A percentile compares a stretch with the other conserved stretches of the same genome.
phyloP scores from a whole-genome alignment of 2,888 invertebrate genomes.

The Ernsta delagoae region DNA sequence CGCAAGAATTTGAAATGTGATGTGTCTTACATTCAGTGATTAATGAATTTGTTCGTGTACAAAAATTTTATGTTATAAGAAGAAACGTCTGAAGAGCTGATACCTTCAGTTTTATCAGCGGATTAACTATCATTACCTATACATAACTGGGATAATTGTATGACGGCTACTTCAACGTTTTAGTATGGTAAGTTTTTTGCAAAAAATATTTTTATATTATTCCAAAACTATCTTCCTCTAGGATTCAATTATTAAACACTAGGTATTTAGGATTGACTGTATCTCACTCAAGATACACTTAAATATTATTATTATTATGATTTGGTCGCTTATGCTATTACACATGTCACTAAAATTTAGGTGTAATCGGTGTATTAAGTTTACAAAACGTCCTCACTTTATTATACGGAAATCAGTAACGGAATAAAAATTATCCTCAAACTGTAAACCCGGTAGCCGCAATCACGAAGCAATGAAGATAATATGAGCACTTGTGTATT shows the following conservation, averaged over 20 bases:
- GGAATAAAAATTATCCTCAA: constrained; percentile 21
- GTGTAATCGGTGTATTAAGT: no score
- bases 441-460: constrained; percentile 30
- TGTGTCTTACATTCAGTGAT: constrained; percentile 50
- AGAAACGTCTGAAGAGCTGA: no score
- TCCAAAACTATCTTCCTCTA: no score
- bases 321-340: no score
- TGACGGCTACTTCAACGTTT: constrained; percentile 28
- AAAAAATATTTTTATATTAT: background rate
- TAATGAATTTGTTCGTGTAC: constrained; percentile 42
- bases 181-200: constrained; percentile 48
- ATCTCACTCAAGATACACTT: no score
- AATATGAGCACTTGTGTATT: background rate
- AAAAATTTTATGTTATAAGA: constrained; percentile 37
- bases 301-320: no score
- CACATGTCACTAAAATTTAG: no score
- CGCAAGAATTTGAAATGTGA: constrained; percentile 49
- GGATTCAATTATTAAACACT: no score
- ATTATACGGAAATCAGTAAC: constrained; percentile 14
- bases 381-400: no score
- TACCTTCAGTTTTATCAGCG: constrained; percentile 41
- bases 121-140: constrained; percentile 41
- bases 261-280: no score
- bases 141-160: constrained; percentile 40
- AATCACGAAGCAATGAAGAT: constrained; percentile 20